Conservation (phyloP, 2,113 vertebrate genomes). For the Ifrita kowaldi region DNA sequence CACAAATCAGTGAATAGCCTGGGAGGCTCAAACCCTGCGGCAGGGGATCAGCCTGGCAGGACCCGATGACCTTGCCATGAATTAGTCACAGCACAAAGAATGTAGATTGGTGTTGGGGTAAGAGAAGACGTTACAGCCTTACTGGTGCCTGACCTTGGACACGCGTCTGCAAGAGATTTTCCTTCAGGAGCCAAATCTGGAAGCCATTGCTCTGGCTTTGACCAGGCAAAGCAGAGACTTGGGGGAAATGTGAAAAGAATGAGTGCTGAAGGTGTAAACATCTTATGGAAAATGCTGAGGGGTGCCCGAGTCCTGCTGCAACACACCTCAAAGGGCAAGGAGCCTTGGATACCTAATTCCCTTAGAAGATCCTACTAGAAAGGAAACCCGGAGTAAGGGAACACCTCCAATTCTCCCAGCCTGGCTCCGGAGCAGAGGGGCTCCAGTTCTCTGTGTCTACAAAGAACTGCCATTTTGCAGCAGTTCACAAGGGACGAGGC, state of each 20-base stretch:
- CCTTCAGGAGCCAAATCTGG: neutral
- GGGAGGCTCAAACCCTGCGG: neutral
- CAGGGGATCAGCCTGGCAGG: neutral
- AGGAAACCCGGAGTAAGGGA: neutral
- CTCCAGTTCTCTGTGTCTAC: neutral
- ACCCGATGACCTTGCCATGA: neutral
- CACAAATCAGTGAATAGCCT: neutral
- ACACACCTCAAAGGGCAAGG: neutral
- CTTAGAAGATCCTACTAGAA: neutral
- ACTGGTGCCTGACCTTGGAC: neutral
- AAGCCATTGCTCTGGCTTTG: neutral
- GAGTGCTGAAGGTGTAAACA: neutral
- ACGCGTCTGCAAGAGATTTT: fast-evolving
- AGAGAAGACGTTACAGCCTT: neutral
- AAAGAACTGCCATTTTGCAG: neutral
- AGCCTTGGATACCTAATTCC: neutral
- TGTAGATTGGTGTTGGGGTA: neutral
- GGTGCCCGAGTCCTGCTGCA: neutral
- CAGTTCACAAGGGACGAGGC: neutral
- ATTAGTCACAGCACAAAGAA: neutral
- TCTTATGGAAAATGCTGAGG: neutral
- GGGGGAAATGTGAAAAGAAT: neutral
- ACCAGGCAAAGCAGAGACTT: neutral
- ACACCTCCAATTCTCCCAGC: neutral
- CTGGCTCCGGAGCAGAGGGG: neutral